Base-by-base conservation (phyloP, 2,797 vertebrate genomes). In the Octomys mimax region DNA sequence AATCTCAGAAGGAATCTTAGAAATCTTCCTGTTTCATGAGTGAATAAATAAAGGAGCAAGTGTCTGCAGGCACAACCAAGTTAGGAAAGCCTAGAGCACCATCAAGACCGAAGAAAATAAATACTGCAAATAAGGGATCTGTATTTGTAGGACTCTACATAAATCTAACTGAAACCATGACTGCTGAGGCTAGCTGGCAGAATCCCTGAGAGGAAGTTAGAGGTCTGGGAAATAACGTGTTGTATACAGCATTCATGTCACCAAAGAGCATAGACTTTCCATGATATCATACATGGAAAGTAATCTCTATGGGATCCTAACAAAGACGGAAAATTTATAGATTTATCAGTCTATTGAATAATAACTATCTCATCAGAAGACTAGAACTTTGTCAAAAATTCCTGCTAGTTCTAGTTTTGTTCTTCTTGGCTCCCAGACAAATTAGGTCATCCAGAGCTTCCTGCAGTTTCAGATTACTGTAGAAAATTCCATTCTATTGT, bases 361-460 rank as follows among this genome's bases (percentile, higher is more conserved):
- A 12, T 71, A 54, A 62, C 19, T 80, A 16, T 9, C 12, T 66
- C 73, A 80, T 2, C 6, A 85, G 49, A 42, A 85, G 28, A 68
- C 28, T 68, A 52, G 31, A 73, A 84, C 26, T 61, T 85, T 89
- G 5, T 9, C 21, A 75, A 10, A 64, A 16, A n/a, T 49, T 70
- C 33, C 66, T 70, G 18, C 66, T 70, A 21, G 18, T n/a, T n/a
- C 33, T n/a, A n/a, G 4, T 59, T 71, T 66, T 94, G 8, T 46
- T 39, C 14, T 61, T 91, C 33, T 93, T 93, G 82, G 9, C 19
- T 93, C 12, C 54, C 52, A 93, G 95, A 87, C 66, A 70, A 62
- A 87, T 6, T 42, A 95, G 16, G 39, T 42, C 39, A 2, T n/a
- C n/a, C n/a, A n/a, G n/a, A 42, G 5, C 39, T 42, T 42, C 3